Base-by-base conservation (phyloP, 2,113 vertebrate genomes). In the Calcarius ornatus region DNA sequence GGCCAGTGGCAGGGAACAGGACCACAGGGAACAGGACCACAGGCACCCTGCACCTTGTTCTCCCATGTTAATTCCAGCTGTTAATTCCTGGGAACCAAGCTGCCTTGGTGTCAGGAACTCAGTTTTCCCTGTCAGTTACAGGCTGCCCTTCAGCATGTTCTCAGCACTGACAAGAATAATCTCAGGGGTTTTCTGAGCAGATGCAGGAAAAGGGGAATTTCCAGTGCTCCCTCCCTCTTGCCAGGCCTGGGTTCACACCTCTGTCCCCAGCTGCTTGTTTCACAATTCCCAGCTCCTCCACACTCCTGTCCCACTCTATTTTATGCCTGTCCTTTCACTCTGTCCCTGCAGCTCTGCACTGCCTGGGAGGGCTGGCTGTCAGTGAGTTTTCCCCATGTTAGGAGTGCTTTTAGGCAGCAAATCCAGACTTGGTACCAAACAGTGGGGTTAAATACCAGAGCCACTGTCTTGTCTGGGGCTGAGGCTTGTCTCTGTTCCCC, bases 71-170 rank as follows among this genome's bases (percentile, higher is more conserved):
- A 12, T 65, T 47, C 53, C 51, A 61, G 33, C 48, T 42, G 30
- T n/a, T 42, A 42, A 22, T 57, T 45, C 40, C 35, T 33, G 75
- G 42, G 25, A 53, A 7, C 1, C 4, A 9, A 12, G 13, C 5
- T 37, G 19, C 6, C 0, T 20, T 35, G 45, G 11, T 35, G 22
- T 25, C 35, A 25, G 68, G 40, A 60, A 3, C 38, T 40, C 35
- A 3, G 27, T 12, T 12, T 51, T 59, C 2, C 2, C 1, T 9
- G 10, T 68, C 43, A 12, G 2, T 18, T 23, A 11, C 0, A 57
- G 61, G 57, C 71, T 80, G 76, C 72, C 59, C 73, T 60, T 77
- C 27, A 18, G 25, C 35, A 0, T 3, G 15, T 40, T 53, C 57
- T 47, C 23, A 16, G 28, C 33, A 5, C 14, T 24, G 72, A 6